Conservation (phyloP, 2,888 invertebrate genomes). For the Tenthredo amoena region DNA sequence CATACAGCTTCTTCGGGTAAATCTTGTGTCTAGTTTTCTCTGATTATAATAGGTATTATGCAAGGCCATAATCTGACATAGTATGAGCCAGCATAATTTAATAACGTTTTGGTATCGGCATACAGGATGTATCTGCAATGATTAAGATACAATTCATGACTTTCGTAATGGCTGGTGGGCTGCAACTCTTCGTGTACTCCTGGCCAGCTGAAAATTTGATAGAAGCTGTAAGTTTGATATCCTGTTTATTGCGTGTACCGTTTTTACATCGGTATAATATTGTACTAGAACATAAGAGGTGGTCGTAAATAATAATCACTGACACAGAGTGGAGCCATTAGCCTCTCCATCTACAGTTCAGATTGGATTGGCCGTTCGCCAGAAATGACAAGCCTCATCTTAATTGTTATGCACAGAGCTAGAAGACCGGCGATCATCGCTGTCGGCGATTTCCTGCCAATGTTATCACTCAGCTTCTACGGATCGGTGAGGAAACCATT, state of each 20-base stretch:
- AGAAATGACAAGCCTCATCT: conserved; percentile 15
- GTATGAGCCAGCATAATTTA: not conserved
- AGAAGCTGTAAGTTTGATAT: not conserved
- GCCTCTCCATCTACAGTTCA: conserved; percentile 16
- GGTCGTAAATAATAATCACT: not conserved
- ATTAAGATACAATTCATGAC: not conserved
- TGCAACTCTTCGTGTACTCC: conserved; percentile 15
- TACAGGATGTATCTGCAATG: not conserved
- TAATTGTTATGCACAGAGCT: conserved; percentile 20
- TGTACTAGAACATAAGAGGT: not conserved
- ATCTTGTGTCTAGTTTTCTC: not conserved
- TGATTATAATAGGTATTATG: not conserved
- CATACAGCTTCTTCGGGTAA: conserved; percentile 27
- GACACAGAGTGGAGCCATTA: conserved; percentile 18
- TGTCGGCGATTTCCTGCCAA: conserved; percentile 9
- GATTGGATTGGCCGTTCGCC: conserved; percentile 10
- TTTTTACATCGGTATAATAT: not conserved
- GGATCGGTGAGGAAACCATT: conserved; percentile 15
- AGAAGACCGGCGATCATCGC: conserved; percentile 18
- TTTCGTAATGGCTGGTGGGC: not conserved
- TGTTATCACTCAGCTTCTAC: conserved; percentile 17
- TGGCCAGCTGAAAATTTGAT: conserved; percentile 32
- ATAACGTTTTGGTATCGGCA: not conserved
- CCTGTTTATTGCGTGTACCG: not conserved
- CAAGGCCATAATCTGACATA: not conserved